phyloP scores from a whole-genome alignment of 1,140 invertebrate genomes.

The Sminthurides bifidus region DNA sequence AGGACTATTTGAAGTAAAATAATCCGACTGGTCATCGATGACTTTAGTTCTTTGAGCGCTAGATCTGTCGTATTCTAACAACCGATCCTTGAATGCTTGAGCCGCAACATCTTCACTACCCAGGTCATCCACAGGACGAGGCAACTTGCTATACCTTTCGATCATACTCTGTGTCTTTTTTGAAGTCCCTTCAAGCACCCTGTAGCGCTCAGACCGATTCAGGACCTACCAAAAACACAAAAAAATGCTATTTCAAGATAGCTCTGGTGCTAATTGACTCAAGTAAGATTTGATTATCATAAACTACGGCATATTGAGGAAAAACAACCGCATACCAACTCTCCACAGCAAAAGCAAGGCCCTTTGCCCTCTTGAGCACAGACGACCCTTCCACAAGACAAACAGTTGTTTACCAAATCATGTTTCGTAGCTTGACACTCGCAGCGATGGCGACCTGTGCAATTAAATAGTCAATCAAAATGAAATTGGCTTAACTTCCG shows the following conservation, averaged over 20 bases:
- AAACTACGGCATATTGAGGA: not conserved
- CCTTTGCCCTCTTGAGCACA: slow-evolving; percentile 86
- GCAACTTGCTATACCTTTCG: slow-evolving; percentile 22
- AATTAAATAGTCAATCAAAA: no score
- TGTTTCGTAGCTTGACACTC: slow-evolving; percentile 88
- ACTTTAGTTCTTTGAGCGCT: slow-evolving; percentile 75
- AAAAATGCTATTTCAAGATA: not conserved
- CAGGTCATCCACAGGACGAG: slow-evolving; percentile 22
- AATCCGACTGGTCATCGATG: slow-evolving; percentile 90
- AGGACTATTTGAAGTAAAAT: slow-evolving; percentile 66
- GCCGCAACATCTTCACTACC: slow-evolving; percentile 54
- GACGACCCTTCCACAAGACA: slow-evolving; percentile 85
- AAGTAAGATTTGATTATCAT: not conserved
- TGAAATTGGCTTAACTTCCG: no score
- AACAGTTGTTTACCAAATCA: slow-evolving; percentile 82
- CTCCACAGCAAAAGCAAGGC: slow-evolving; percentile 52
- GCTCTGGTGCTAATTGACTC: not conserved
- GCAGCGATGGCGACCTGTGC: slow-evolving; percentile 67
- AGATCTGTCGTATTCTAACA: slow-evolving; percentile 76
- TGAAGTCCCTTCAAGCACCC: slow-evolving; percentile 14
- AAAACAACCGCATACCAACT: slow-evolving; percentile 47
- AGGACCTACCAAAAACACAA: slow-evolving; percentile 38
- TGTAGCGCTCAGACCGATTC: slow-evolving; percentile 48
- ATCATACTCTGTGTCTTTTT: slow-evolving; percentile 24
- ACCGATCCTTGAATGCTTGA: slow-evolving; percentile 61